phyloP scores from a whole-genome alignment of 2,797 vertebrate genomes.

The Artibeus jamaicensis region DNA sequence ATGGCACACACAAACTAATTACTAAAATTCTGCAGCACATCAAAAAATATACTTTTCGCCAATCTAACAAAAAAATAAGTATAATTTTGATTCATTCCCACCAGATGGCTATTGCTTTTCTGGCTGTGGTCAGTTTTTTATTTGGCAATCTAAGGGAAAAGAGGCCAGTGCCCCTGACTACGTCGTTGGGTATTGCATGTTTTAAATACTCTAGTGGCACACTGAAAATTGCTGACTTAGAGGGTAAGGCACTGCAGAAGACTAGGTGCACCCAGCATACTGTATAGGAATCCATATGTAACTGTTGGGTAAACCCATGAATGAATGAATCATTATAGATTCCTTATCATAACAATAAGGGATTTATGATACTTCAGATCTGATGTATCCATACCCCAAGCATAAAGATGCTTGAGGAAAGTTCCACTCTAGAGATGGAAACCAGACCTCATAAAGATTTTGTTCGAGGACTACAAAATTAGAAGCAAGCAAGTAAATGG shows the following conservation, averaged over 20 bases:
- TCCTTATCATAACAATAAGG: not conserved
- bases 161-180: not conserved
- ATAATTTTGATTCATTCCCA: not conserved
- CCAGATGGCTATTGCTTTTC: not conserved
- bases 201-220: not conserved
- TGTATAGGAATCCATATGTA: not conserved
- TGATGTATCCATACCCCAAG: not conserved
- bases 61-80: not conserved
- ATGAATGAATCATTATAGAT: not conserved
- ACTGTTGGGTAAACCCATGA: not conserved
- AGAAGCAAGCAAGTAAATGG: slow-evolving; percentile 2
- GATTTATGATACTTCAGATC: slow-evolving; percentile 3
- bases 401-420: not conserved
- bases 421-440: slow-evolving; percentile 7
- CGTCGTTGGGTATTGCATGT: not conserved
- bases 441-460: not conserved
- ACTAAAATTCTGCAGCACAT: not conserved
- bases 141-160: not conserved
- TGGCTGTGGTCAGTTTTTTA: not conserved
- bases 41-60: not conserved
- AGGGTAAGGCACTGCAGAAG: not conserved
- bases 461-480: slow-evolving; percentile 13
- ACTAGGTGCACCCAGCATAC: not conserved
- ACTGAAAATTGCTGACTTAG: not conserved
- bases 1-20: not conserved